Evolutionary conservation across 2,113 vertebrate species (phyloP), one percentile per base, ranked within the genome.

Genomic region (Nothobranchius kuhntae): DNA sequence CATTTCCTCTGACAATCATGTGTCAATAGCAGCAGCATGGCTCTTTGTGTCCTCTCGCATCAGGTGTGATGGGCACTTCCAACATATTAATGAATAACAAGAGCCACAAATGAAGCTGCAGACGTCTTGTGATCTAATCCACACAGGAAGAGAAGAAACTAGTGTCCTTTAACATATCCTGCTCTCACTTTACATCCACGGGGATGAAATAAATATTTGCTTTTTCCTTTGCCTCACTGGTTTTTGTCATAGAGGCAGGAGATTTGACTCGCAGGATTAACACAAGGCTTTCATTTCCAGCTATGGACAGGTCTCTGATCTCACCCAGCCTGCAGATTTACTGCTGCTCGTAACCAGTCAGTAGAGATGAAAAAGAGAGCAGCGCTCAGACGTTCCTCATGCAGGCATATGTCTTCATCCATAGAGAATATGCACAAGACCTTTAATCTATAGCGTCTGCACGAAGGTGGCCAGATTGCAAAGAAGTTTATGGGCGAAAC

Each of bases 261-360:
- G 75, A 54, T 75, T 51, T 65, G 71, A 74, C 30, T 55, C 42
- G 21, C 6, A 66, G 47, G 67, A 84, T 90, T 65, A 84, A 84
- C 67, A 72, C 63, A 7, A 65, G 61, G 44, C 78, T 77, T 71
- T 80, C 70, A 79, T 89, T 84, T 89, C 84, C 77, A 80, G 61
- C 57, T 30, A 30, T 17, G 36, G 82, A 72, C 78, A 77, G 61
- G 46, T 75, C 65, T 82, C 59, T 86, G 89, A 90, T 86, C 83
- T 85, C 62, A 84, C 38, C 47, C 48, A 17, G 35, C 45, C 14
- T 13, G 24, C 9, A 12, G 57, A 88, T 89, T 84, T 90, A 87
- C 62, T 68, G 70, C 75, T 13, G 35, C 53, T 89, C 30, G 14
- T 84, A 77, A 77, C 70, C 48, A n/a, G 58, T 53, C 52, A 77